Evolutionary conservation across 2,113 vertebrate species (phyloP), one percentile per base, ranked within the genome.

Genomic region (Cryptotis parvus): DNA sequence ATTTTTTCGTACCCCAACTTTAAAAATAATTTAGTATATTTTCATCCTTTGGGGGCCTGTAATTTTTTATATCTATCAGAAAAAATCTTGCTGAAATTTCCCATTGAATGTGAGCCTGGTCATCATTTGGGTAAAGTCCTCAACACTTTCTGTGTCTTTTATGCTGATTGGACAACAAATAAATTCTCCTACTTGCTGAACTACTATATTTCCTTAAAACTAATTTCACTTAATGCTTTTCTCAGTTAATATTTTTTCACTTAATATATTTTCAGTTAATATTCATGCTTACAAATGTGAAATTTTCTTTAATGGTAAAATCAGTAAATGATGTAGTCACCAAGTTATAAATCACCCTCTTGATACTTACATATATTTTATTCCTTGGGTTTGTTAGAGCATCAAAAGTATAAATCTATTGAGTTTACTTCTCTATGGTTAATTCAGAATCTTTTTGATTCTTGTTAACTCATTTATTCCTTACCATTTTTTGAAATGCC

Each of bases 61-160:
- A 80, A 33, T 16, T 15, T 55, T 49, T 91, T 65, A 24, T 81
- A 29, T 75, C 1, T 68, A 70, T 83, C 20, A 87, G 41, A 4
- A 94, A 87, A 79, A 72, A 29, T 5, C 80, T 90, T 35, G 4
- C 41, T 83, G 33, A 91, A 73, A 74, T 22, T 78, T 11, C 4
- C 61, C 31, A 26, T 0, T 27, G 4, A 61, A 15, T 75, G 45
- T 61, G 26, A 80, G 49, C 49, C 14, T 92, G 55, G 18, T 58
- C 55, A 55, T 70, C 61, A 70, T 66, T 63, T 74, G 26, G 37
- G 20, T 41, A 58, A 49, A 29, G 3, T 27, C 43, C 45, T 45
- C 27, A 58, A 58, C 35, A 83, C 70, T 92, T 91, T 79, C 31
- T 63, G n/a, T 92, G 20, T 73, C 73, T 20, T 74, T 68, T 66